A percentile compares a stretch with the other conserved stretches of the same genome.
Conservation (phyloP, 2,888 invertebrate species). For the Cepaea hortensis region DNA sequence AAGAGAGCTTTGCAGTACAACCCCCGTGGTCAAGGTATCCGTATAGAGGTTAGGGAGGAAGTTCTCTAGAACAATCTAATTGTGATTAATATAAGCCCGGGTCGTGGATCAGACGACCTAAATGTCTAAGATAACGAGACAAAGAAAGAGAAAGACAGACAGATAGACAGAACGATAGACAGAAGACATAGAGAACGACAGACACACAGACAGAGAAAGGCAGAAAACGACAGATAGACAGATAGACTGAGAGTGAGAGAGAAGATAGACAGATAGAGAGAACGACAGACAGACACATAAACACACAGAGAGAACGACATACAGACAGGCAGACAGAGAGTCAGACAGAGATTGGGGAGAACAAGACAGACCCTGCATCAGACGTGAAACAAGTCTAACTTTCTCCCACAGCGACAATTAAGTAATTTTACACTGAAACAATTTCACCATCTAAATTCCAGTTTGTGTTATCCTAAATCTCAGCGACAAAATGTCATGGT, state of each 20-base stretch:
- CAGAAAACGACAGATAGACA: background rate
- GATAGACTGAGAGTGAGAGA: background rate
- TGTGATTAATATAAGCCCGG: too few relatives aligned
- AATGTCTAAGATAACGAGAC: background rate
- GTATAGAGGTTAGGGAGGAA: too few relatives aligned
- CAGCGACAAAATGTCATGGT: too few relatives aligned
- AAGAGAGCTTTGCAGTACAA: too few relatives aligned
- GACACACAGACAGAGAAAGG: background rate
- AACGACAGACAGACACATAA: background rate
- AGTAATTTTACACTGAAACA: too few relatives aligned
- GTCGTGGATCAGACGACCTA: too few relatives aligned
- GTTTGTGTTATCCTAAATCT: too few relatives aligned
- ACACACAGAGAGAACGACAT: background rate
- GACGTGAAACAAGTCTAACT: too few relatives aligned
- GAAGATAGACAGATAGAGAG: background rate
- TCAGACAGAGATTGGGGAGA: background rate
- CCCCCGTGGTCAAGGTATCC: too few relatives aligned
- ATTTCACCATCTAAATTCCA: too few relatives aligned
- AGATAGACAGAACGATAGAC: background rate
- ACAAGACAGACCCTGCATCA: background rate
- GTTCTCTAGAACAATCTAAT: too few relatives aligned
- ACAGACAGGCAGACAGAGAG: background rate
- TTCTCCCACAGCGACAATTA: too few relatives aligned
- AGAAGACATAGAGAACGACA: background rate
- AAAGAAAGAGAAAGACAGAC: background rate